Evolutionary conservation across 2,888 invertebrate species (phyloP).

Genomic region (Taphrorychus bicolor): DNA sequence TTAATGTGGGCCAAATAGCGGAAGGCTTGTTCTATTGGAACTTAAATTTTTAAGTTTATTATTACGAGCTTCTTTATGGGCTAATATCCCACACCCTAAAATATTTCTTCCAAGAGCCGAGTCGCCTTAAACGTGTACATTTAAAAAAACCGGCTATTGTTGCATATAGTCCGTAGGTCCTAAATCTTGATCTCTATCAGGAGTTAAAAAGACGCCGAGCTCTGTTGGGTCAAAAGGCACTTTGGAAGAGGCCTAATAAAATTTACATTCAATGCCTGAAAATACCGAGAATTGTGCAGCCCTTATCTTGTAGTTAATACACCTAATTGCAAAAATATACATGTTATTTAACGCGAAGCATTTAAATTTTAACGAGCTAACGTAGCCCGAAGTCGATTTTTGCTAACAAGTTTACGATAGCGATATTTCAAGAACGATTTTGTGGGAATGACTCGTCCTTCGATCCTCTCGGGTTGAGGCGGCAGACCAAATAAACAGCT

Average conservation of each 20-base stretch:
- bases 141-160: constrained; percentile 34
- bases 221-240: constrained; percentile 33
- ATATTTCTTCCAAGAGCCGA: constrained; percentile 18
- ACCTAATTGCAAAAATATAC: neutral
- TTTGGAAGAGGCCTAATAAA: constrained; percentile 29
- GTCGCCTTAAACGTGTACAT: constrained; percentile 26
- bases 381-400: neutral
- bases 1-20: neutral
- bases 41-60: too few species aligned
- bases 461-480: neutral
- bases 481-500: neutral
- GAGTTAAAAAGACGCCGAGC: constrained; percentile 23
- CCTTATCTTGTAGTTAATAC: neutral
- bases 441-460: neutral
- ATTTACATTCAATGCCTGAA: constrained; percentile 35
- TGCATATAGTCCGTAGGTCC: constrained; percentile 21
- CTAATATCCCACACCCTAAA: constrained; percentile 13
- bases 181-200: constrained; percentile 38
- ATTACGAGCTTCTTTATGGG: too few species aligned
- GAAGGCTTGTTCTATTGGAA: too few species aligned
- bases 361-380: neutral
- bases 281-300: constrained; percentile 11
- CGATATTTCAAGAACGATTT: neutral
- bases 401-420: neutral
- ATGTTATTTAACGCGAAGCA: neutral